Evolutionary conservation across 1,140 invertebrate genomes (phyloP).

Genomic region (Daktulosphaira vitifoliae): DNA sequence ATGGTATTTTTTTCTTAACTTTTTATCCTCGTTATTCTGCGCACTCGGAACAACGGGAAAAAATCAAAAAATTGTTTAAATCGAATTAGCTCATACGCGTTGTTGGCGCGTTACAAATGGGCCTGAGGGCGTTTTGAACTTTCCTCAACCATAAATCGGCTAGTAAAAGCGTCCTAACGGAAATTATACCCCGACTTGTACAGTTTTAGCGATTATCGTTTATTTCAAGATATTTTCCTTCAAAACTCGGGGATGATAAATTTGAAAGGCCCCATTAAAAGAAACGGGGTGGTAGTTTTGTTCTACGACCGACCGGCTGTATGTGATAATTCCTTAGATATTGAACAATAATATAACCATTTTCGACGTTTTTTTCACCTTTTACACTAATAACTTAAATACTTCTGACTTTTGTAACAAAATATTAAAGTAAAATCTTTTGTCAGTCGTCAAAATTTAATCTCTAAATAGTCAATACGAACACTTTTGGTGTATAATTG

Average conservation of each 20-base stretch:
- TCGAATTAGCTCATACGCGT: background rate
- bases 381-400: no score
- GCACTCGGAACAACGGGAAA: background rate
- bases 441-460: no score
- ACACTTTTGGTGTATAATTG: no score
- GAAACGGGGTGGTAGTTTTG: background rate
- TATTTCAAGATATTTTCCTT: conserved; percentile 29
- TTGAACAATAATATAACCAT: background rate
- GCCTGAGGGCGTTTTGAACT: background rate
- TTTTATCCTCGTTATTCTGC: no score
- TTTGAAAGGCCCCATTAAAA: conserved; percentile 1
- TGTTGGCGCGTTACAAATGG: background rate
- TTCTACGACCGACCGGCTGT: conserved; percentile 5
- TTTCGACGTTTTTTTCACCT: no score
- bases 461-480: no score
- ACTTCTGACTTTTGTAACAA: no score
- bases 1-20: no score
- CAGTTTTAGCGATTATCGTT: conserved; percentile 1
- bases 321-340: conserved; percentile 19
- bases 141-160: conserved; percentile 29
- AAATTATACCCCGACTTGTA: conserved; percentile 21
- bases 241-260: conserved; percentile 11
- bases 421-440: no score
- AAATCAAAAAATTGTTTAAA: conserved; percentile 1
- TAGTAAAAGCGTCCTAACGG: conserved; percentile 25